phyloP scores from a whole-genome alignment of 2,888 invertebrate genomes.

The Alloscopus bannaensis region DNA sequence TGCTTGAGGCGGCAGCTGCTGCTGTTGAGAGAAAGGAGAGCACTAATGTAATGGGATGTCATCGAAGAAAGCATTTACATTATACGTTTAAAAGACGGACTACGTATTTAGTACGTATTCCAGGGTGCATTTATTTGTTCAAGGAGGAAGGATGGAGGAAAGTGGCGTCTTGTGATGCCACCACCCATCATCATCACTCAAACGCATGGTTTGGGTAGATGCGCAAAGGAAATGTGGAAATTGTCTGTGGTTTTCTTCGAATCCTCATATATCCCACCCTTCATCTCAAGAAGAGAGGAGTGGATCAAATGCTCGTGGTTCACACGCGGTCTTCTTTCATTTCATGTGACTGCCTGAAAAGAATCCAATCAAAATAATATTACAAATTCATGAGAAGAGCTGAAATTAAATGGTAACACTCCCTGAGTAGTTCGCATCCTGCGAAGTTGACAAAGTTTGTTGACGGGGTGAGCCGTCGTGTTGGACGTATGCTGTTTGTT shows the following conservation, averaged over 20 bases:
- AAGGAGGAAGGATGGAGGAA: conserved; percentile 12
- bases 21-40: conserved; percentile 10
- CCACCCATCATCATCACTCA: conserved; percentile 50
- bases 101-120: too few relatives aligned
- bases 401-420: background rate
- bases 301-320: background rate
- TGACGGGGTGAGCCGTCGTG: background rate
- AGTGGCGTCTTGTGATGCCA: conserved; percentile 21
- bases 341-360: conserved; percentile 35
- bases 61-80: too few relatives aligned
- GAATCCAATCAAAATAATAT: conserved; percentile 57
- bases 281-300: conserved; percentile 16
- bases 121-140: too few relatives aligned
- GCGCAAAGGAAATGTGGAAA: conserved; percentile 57
- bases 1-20: conserved; percentile 50
- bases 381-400: conserved; percentile 58
- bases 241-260: conserved; percentile 55
- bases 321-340: background rate
- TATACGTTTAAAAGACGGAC: too few relatives aligned
- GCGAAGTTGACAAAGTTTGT: background rate
- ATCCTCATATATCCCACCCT: conserved; percentile 14
- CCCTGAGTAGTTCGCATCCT: too few relatives aligned
- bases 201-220: conserved; percentile 39
- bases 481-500: too few relatives aligned
- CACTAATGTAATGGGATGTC: conserved; percentile 5